A percentile compares a stretch with the other conserved stretches of the same genome.
These are phyloP conservation scores for Cladopsammia gracilis DNA, from an alignment of 64 coral and sea anemone genomes.

Conservation along the genomic window DNA sequence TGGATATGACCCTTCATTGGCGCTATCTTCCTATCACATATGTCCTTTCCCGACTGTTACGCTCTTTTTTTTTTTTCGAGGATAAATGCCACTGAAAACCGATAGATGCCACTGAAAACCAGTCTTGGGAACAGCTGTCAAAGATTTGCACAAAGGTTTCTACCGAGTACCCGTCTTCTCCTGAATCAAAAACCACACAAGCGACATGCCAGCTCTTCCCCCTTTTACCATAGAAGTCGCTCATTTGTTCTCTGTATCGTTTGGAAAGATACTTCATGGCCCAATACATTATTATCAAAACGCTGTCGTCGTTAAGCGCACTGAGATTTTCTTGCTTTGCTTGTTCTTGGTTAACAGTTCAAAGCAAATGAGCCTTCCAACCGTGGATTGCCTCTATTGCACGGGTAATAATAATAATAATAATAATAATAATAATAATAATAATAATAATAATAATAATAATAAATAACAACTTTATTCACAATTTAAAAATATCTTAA, in stretches of 20 bases:
- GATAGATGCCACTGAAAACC: slow-evolving; percentile 43
- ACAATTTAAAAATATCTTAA: too few species aligned
- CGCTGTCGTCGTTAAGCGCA: slow-evolving; percentile 9
- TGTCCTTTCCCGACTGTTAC: slow-evolving; percentile 61
- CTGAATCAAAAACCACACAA: slow-evolving; percentile 53
- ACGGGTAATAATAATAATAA: neutral
- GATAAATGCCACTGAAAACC: neutral
- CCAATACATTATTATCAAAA: slow-evolving; percentile 64
- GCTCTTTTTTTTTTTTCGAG: neutral
- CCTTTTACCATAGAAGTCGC: slow-evolving; percentile 53
- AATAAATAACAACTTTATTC: too few species aligned
- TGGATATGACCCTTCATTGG: slow-evolving; percentile 61
- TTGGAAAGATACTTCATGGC: slow-evolving; percentile 53
- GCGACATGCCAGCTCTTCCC: slow-evolving; percentile 60
- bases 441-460: too few species aligned
- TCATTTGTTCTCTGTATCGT: slow-evolving; percentile 44
- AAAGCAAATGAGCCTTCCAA: slow-evolving; percentile 63
- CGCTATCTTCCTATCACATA: slow-evolving; percentile 61
- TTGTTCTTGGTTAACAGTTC: slow-evolving; percentile 87
- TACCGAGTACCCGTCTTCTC: slow-evolving; percentile 49
- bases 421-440: too few species aligned
- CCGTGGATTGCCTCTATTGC: neutral
- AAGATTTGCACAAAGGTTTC: slow-evolving; percentile 76
- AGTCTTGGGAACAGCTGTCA: slow-evolving; percentile 60
- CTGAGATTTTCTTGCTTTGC: slow-evolving; percentile 26